Percentiles rank a stretch among this genome's conserved stretches.
Conservation (phyloP, 2,888 invertebrate genomes). For the Lacanobia oleracea region DNA sequence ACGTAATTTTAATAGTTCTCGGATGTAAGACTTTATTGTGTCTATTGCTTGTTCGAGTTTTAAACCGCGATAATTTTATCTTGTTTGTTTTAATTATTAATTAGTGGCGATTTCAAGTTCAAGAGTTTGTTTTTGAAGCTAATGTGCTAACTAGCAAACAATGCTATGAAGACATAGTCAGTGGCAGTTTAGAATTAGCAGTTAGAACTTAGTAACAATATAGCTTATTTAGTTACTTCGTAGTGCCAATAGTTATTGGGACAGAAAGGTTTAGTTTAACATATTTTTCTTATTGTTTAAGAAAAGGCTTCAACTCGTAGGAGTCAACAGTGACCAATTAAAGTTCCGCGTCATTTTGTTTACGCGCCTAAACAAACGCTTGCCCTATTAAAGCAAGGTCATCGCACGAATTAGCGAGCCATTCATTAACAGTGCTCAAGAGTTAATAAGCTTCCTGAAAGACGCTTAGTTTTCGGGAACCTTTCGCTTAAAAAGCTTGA, state of each 20-base stretch:
- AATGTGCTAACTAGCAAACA: conserved; percentile 39
- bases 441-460: conserved; percentile 39
- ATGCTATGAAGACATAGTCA: conserved; percentile 47
- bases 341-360: conserved; percentile 16
- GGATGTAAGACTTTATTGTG: background rate
- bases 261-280: background rate
- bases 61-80: conserved; percentile 9
- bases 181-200: conserved; percentile 34
- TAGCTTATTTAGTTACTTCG: background rate
- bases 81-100: background rate
- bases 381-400: conserved; percentile 48
- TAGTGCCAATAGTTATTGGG: background rate
- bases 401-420: conserved; percentile 28
- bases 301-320: background rate
- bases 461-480: conserved; percentile 4
- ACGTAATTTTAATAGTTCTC: conserved; percentile 13
- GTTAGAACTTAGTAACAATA: background rate
- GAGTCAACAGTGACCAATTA: conserved; percentile 1
- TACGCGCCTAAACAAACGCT: conserved; percentile 38
- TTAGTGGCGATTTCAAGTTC: background rate
- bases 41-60: conserved; percentile 5
- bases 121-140: background rate
- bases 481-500: conserved; percentile 7
- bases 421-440: conserved; percentile 43
- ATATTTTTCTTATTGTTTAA: background rate